Evolutionary conservation across 2,797 vertebrate genomes (phyloP), one percentile per base, ranked within the genome.

Genomic region (Chaunax sp.): DNA sequence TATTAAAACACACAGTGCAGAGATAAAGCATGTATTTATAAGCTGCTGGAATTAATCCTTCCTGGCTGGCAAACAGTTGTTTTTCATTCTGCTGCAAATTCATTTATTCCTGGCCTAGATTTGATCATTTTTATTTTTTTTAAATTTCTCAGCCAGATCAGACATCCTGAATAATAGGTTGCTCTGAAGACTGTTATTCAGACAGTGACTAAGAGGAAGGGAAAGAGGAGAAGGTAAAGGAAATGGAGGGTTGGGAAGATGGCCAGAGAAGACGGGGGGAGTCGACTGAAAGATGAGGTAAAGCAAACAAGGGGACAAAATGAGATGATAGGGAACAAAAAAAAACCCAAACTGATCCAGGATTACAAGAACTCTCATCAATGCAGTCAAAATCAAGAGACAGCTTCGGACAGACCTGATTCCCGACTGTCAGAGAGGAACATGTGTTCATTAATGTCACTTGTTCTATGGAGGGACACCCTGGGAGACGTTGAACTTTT

Each of bases 401-500:
- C 11, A 13, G 61, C 59, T 51, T 54, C 11, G 26, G 60, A 25
- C 12, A 3, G 38, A 28, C 22, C 30, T 71, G 54, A 78, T 67
- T 80, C 37, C 35, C 74, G 52, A 66, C 57, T 61, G 56, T 46
- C 76, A 55, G 59, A 35, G 59, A 35, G 41, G 46, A 78, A 68
- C 50, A 38, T 53, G 33, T 75, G 60, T 81, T 86, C 80, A 80
- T 85, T 83, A 85, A 72, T 75, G 67, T 69, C 69, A 75, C 80
- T 89, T 81, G 64, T 84, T 86, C 75, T 64, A 52, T 7, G n/a
- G 62, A 76, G 45, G 38, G 54, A 70, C 58, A 70, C 65, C 69
- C 64, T 26, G 51, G 61, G 71, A 83, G 28, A 47, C 6, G 15
- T 63, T 80, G 59, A 65, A 82, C 72, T 64, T 50, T 62, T 52